These are phyloP conservation scores for Anodontia alba DNA, from an alignment of 2,888 invertebrate species.

Conservation along the genomic window DNA sequence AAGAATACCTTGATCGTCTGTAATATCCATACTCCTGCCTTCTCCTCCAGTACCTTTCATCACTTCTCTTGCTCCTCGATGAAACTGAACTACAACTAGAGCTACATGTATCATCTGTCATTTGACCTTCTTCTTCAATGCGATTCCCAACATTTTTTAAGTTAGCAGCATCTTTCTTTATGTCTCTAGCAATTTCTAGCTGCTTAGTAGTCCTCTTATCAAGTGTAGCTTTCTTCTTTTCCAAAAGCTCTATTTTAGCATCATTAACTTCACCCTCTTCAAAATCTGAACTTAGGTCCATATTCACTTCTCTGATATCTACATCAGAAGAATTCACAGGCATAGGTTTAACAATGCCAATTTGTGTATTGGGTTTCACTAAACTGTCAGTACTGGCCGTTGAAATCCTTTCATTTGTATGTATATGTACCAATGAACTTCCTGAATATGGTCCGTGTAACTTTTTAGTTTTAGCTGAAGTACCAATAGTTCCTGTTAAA, in stretches of 20 bases:
- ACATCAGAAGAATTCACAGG: background rate
- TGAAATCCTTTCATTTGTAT: too few species aligned
- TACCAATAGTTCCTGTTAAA: too few species aligned
- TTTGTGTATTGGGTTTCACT: background rate
- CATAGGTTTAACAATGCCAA: conserved; percentile 9
- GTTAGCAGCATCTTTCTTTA: background rate
- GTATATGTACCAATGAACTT: too few species aligned
- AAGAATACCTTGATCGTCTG: background rate
- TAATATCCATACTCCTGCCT: background rate
- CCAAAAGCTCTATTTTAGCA: background rate
- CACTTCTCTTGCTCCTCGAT: background rate
- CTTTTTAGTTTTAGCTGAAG: too few species aligned
- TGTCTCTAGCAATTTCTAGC: background rate
- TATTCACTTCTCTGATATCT: background rate
- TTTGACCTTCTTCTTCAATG: background rate
- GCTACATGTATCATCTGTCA: background rate
- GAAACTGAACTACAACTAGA: background rate
- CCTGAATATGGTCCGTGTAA: too few species aligned
- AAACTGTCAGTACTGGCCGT: too few species aligned
- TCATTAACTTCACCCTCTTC: conserved; percentile 9
- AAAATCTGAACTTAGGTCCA: background rate
- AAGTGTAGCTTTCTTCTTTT: too few species aligned
- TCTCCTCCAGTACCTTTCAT: background rate
- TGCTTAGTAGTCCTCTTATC: background rate
- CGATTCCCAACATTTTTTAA: background rate